phyloP scores from a whole-genome alignment of 2,888 invertebrate genomes.

The Euplagia quadripunctaria region DNA sequence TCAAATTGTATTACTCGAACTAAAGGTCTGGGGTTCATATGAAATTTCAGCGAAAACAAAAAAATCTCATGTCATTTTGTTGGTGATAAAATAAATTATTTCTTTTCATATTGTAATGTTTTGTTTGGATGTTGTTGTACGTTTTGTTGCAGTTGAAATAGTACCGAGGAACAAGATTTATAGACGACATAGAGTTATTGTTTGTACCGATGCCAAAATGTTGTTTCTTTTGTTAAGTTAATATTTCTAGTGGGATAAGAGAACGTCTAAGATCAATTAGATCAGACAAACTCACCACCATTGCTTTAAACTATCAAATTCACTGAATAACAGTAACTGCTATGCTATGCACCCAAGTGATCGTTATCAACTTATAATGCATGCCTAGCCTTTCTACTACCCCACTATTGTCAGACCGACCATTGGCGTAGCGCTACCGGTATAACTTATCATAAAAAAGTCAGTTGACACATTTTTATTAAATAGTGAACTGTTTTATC shows the following conservation, averaged over 20 bases:
- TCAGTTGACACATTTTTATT: no score
- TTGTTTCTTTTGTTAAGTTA: neutral
- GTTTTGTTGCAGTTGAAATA: slow-evolving; percentile 13
- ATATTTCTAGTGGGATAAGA: neutral
- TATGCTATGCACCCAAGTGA: no score
- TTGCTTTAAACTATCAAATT: no score
- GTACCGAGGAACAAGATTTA: slow-evolving; percentile 15
- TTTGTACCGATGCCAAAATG: slow-evolving; percentile 1
- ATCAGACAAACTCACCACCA: no score
- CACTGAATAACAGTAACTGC: no score
- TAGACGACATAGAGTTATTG: slow-evolving; percentile 6
- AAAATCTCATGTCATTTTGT: slow-evolving; percentile 10
- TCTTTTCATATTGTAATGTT: slow-evolving; percentile 20
- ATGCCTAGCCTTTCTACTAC: no score
- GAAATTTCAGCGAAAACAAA: slow-evolving; percentile 32
- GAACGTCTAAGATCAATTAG: neutral
- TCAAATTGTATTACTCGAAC: slow-evolving; percentile 51
- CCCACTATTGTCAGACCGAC: no score
- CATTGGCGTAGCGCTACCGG: no score
- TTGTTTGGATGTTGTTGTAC: slow-evolving; percentile 1
- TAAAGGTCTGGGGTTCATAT: slow-evolving; percentile 36
- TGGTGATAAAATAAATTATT: slow-evolving; percentile 27
- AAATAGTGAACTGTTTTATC: no score
- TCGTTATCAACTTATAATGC: no score
- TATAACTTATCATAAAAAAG: no score